Conservation (phyloP, 2,113 vertebrate genomes). For the Okapia johnstoni region DNA sequence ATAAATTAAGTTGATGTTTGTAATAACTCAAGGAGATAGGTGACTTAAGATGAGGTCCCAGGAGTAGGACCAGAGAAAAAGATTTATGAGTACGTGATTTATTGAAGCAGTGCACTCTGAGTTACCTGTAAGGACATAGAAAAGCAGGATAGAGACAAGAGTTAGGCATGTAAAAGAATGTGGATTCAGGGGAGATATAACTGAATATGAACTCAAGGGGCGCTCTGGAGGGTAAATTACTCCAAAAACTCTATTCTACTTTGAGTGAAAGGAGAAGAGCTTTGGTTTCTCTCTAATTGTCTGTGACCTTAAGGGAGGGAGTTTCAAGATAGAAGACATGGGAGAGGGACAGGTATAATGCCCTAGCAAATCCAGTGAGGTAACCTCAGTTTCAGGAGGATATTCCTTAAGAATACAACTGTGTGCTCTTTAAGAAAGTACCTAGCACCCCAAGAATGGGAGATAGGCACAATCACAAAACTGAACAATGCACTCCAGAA, state of each 20-base stretch:
- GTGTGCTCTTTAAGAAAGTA: neutral
- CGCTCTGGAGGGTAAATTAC: neutral
- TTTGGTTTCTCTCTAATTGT: neutral
- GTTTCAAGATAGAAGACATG: neutral
- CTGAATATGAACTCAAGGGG: neutral
- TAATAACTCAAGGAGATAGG: neutral
- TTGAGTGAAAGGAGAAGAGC: neutral
- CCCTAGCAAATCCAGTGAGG: neutral
- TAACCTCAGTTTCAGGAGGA: neutral
- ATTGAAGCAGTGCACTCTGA: neutral
- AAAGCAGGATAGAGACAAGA: neutral
- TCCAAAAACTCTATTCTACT: neutral
- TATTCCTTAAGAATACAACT: neutral
- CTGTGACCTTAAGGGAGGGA: neutral
- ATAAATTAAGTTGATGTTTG: neutral
- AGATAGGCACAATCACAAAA: neutral
- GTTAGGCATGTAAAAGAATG: neutral
- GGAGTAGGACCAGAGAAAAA: neutral
- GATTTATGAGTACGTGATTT: neutral
- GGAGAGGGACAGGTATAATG: neutral
- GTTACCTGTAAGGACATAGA: neutral
- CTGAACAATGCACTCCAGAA: neutral
- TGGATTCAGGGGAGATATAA: neutral
- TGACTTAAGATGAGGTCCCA: neutral
- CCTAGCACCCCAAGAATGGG: neutral